Percentiles rank a stretch among this genome's conserved stretches.
phyloP scores from a whole-genome alignment of 1,140 invertebrate genomes.

The Dreissena polymorpha region DNA sequence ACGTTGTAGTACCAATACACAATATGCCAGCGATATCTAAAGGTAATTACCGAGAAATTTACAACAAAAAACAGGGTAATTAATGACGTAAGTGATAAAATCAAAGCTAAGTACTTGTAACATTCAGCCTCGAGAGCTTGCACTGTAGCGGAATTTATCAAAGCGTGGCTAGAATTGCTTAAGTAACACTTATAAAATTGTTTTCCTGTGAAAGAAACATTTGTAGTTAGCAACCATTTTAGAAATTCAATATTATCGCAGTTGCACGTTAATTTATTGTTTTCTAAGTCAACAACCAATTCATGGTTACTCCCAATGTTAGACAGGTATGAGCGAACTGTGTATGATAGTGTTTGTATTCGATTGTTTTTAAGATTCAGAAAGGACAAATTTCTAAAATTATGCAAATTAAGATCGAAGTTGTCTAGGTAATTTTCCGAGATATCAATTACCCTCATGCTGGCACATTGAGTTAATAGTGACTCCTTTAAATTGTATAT shows the following conservation, averaged over 20 bases:
- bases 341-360: neutral
- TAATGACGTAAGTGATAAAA: neutral
- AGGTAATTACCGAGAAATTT: neutral
- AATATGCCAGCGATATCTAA: constrained; percentile 41
- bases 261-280: constrained; percentile 28
- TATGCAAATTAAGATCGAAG: constrained; percentile 6
- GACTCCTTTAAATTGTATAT: constrained; percentile 21
- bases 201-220: constrained; percentile 8
- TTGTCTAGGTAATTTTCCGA: constrained; percentile 34
- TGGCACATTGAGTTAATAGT: neutral
- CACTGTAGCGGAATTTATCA: neutral
- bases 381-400: neutral
- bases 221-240: constrained; percentile 32
- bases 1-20: constrained; percentile 50
- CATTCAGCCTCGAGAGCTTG: constrained; percentile 12
- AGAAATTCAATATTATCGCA: constrained; percentile 40
- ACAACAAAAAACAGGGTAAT: constrained; percentile 21
- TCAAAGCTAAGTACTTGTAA: constrained; percentile 18
- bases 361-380: constrained; percentile 33
- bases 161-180: neutral
- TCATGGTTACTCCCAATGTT: neutral
- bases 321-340: neutral
- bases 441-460: constrained; percentile 4
- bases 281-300: constrained; percentile 19
- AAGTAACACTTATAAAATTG: constrained; percentile 27